Evolutionary conservation across 2,113 vertebrate genomes (phyloP).

Genomic region (Talpa occidentalis): DNA sequence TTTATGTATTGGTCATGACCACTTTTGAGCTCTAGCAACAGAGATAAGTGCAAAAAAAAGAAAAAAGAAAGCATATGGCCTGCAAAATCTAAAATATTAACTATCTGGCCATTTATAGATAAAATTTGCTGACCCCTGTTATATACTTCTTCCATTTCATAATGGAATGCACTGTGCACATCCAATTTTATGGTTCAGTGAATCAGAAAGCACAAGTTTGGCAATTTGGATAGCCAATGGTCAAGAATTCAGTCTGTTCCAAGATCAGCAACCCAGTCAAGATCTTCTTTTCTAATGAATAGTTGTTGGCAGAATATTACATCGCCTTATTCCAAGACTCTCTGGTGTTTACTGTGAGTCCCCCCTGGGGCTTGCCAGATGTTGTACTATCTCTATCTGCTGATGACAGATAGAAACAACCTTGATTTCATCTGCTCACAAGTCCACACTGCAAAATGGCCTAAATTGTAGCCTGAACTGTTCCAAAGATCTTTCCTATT

Average conservation of each 20-base stretch:
- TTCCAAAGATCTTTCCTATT: conserved; percentile 10
- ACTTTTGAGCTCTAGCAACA: neutral
- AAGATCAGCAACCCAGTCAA: conserved; percentile 47
- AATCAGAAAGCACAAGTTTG: conserved; percentile 70
- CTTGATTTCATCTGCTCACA: neutral
- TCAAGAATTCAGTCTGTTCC: conserved; percentile 65
- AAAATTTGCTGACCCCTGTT: conserved; percentile 60
- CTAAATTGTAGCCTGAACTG: neutral
- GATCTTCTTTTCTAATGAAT: conserved; percentile 57
- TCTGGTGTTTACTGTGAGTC: neutral
- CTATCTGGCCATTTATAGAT: conserved; percentile 48
- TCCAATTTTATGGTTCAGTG: conserved; percentile 74
- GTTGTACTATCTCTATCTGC: neutral
- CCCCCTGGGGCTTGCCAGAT: neutral
- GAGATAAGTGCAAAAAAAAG: neutral
- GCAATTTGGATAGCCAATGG: conserved; percentile 72
- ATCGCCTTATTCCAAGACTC: neutral
- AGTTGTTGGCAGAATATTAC: conserved; percentile 25
- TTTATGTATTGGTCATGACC: neutral
- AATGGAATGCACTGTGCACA: conserved; percentile 55
- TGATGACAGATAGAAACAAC: neutral
- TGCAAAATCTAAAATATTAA: conserved; percentile 56
- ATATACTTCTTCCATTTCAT: conserved; percentile 56
- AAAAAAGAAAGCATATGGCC: neutral
- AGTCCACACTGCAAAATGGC: neutral